Conservation (phyloP, 2,113 vertebrate species). For the Henicopernis longicauda region DNA sequence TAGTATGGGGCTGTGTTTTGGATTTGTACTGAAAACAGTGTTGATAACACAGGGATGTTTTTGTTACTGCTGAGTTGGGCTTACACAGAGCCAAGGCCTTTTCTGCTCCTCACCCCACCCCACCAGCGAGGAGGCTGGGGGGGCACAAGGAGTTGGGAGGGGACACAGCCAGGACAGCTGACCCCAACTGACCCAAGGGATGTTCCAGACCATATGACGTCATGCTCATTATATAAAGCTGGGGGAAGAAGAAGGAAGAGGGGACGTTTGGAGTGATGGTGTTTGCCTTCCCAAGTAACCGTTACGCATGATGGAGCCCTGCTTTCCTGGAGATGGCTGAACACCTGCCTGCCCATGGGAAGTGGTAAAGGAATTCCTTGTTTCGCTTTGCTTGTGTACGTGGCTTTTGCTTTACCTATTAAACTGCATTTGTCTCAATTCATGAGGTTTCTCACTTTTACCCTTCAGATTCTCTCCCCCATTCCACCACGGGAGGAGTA, state of each 20-base stretch:
- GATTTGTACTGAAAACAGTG: neutral
- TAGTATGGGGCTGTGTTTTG: neutral
- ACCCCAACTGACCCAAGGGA: neutral
- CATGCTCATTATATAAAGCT: neutral
- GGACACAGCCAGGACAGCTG: neutral
- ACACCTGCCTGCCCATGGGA: neutral
- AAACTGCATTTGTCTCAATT: neutral
- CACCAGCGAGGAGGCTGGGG: neutral
- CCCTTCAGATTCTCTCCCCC: neutral
- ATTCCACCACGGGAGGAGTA: neutral
- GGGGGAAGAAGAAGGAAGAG: neutral
- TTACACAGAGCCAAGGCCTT: neutral
- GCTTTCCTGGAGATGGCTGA: neutral
- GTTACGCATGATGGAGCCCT: accelerated
- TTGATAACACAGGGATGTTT: neutral
- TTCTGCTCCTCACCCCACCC: neutral
- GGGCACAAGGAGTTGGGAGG: neutral
- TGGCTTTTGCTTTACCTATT: neutral
- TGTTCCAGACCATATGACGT: accelerated
- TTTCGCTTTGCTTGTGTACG: neutral
- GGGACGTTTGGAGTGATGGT: accelerated
- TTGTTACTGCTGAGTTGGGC: neutral
- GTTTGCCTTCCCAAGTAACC: neutral
- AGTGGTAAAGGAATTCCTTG: neutral
- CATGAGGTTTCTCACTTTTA: neutral